Percentiles rank a stretch among this genome's conserved stretches.
phyloP scores from a whole-genome alignment of 2,113 vertebrate genomes.

The Tiliqua scincoides region DNA sequence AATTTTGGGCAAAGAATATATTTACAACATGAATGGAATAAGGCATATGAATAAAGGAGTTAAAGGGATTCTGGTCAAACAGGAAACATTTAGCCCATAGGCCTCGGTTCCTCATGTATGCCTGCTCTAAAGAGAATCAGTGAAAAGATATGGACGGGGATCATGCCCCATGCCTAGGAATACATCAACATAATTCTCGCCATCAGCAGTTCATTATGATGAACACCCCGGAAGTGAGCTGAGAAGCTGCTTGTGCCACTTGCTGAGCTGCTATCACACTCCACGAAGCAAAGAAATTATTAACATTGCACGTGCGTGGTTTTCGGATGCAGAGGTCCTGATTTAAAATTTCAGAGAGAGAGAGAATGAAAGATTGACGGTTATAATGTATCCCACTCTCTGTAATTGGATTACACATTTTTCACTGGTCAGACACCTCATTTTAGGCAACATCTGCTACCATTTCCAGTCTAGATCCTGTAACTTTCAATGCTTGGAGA shows the following conservation, averaged over 20 bases:
- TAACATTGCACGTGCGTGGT: neutral
- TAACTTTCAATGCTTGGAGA: slow-evolving; percentile 35
- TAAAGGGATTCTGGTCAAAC: neutral
- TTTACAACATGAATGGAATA: neutral
- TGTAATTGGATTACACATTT: neutral
- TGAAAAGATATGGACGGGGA: neutral
- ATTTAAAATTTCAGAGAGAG: slow-evolving; percentile 19
- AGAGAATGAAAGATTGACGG: neutral
- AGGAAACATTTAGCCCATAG: neutral
- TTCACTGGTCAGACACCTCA: slow-evolving; percentile 25
- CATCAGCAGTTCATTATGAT: slow-evolving; percentile 28
- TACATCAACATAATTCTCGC: neutral
- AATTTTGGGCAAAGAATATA: neutral
- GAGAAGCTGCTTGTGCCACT: slow-evolving; percentile 13
- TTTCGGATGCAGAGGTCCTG: slow-evolving; percentile 22
- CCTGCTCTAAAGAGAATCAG: neutral
- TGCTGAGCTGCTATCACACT: neutral
- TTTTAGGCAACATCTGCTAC: slow-evolving; percentile 36
- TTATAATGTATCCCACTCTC: neutral
- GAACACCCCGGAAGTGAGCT: neutral
- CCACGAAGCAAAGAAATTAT: slow-evolving; percentile 4
- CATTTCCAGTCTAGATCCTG: slow-evolving; percentile 26
- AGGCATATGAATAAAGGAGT: neutral
- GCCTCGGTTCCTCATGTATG: neutral
- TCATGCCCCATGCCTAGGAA: neutral